These are phyloP conservation scores for Andrena haemorrhoa DNA, from an alignment of 2,888 invertebrate species.

Conservation along the genomic window DNA sequence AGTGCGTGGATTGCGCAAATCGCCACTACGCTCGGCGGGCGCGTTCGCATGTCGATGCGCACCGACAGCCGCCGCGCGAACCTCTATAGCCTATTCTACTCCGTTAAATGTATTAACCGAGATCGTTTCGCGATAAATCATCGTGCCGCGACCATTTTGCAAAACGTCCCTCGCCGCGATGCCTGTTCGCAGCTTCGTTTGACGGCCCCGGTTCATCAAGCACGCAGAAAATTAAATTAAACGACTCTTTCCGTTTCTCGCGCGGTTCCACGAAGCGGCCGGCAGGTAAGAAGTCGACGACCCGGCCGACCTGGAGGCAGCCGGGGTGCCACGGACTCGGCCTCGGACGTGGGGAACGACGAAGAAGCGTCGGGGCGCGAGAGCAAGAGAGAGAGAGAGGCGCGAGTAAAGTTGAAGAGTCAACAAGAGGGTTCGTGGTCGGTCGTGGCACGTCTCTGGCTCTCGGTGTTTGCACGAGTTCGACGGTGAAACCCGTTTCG, in stretches of 20 bases:
- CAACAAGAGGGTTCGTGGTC: slow-evolving; percentile 79
- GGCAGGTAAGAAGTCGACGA: slow-evolving; percentile 77
- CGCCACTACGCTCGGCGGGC: slow-evolving; percentile 46
- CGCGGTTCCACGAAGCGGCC: slow-evolving; percentile 77
- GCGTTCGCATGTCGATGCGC: slow-evolving; percentile 7
- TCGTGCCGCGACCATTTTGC: not conserved
- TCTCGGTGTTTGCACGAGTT: slow-evolving; percentile 82
- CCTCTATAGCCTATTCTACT: slow-evolving; percentile 59
- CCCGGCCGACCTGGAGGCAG: slow-evolving; percentile 69
- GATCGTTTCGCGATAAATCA: slow-evolving; percentile 61
- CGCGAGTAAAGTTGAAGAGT: slow-evolving; percentile 82
- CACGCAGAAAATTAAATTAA: slow-evolving; percentile 76
- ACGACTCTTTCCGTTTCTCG: slow-evolving; percentile 67
- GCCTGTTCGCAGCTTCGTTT: not conserved
- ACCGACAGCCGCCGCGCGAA: slow-evolving; percentile 27
- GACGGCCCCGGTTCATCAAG: slow-evolving; percentile 53
- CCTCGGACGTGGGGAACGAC: slow-evolving; percentile 21
- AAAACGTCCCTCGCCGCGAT: not conserved
- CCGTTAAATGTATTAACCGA: slow-evolving; percentile 72
- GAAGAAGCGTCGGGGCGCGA: slow-evolving; percentile 22
- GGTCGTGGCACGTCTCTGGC: slow-evolving; percentile 67
- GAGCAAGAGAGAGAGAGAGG: slow-evolving; percentile 55
- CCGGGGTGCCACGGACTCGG: slow-evolving; percentile 52
- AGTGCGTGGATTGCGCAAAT: slow-evolving; percentile 68
- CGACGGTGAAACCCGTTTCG: slow-evolving; percentile 82